Conservation (phyloP, 1,140 invertebrate species). For the Oryctes rhinoceros region DNA sequence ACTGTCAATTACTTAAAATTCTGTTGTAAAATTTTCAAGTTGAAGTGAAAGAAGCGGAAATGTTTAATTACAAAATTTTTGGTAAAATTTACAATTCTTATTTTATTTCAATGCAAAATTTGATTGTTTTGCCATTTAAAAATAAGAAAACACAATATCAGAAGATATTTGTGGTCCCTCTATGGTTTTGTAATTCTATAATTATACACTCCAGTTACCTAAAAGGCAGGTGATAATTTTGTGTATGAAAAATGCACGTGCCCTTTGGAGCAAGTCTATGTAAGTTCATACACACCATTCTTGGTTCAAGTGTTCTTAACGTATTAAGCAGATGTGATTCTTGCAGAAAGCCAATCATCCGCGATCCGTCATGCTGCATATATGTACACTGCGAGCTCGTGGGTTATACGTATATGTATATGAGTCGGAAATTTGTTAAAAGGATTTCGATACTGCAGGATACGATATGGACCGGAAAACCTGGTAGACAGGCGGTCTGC, state of each 20-base stretch:
- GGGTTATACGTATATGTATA: neutral
- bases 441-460: slow-evolving; percentile 37
- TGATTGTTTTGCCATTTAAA: no score
- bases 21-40: no score
- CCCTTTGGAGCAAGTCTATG: neutral
- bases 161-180: neutral
- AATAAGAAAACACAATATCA: no score
- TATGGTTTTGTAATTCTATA: slow-evolving; percentile 6
- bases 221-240: slow-evolving; percentile 25
- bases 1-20: no score
- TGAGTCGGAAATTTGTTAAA: slow-evolving; percentile 7
- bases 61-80: no score
- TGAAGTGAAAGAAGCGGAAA: no score
- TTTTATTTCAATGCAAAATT: no score
- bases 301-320: slow-evolving; percentile 17
- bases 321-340: slow-evolving; percentile 30
- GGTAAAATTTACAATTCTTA: no score
- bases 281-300: neutral
- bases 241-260: slow-evolving; percentile 28
- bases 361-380: neutral
- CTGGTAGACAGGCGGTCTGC: slow-evolving; percentile 42
- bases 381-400: neutral
- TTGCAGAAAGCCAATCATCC: neutral
- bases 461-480: slow-evolving; percentile 41
- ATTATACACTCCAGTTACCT: neutral